Evolutionary conservation across 2,797 vertebrate genomes (phyloP).

Genomic region (Cynodonichthys magdalenae): DNA sequence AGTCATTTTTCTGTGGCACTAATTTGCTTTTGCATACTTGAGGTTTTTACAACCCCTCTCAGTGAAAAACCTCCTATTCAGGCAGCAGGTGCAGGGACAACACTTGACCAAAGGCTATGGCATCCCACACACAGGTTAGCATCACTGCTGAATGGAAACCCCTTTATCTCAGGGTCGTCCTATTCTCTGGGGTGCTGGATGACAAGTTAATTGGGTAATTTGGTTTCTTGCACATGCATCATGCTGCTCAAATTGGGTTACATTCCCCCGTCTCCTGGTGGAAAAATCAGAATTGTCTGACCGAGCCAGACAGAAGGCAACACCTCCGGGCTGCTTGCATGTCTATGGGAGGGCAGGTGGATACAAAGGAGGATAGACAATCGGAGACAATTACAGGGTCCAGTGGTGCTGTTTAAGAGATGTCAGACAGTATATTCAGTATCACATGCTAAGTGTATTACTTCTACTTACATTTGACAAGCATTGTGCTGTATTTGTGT

Average conservation of each 20-base stretch:
- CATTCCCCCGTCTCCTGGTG: constrained; percentile 67
- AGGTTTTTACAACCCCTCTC: constrained; percentile 20
- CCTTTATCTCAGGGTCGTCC: constrained; percentile 67
- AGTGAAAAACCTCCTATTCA: constrained; percentile 47
- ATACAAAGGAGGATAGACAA: constrained; percentile 46
- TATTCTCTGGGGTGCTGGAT: constrained; percentile 76
- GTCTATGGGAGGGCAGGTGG: constrained; percentile 36
- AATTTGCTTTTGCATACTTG: constrained; percentile 9
- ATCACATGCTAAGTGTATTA: constrained; percentile 13
- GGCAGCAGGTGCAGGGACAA: constrained; percentile 61
- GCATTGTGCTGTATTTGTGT: constrained; percentile 1
- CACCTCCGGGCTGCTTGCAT: constrained; percentile 61
- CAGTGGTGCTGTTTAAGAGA: constrained; percentile 43
- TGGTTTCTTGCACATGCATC: constrained; percentile 80
- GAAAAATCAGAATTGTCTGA: constrained; percentile 75
- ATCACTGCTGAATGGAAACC: constrained; percentile 61
- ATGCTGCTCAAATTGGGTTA: constrained; percentile 79
- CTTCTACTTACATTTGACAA: constrained; percentile 3
- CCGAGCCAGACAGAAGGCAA: constrained; percentile 64
- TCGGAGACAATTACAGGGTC: constrained; percentile 58
- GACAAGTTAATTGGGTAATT: constrained; percentile 84
- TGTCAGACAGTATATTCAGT: constrained; percentile 28
- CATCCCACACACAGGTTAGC: constrained; percentile 56
- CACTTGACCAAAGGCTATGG: constrained; percentile 52
- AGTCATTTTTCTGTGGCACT: not conserved